Evolutionary conservation across 2,113 vertebrate genomes (phyloP), one percentile per base, ranked within the genome.

Genomic region (Canis aureus): DNA sequence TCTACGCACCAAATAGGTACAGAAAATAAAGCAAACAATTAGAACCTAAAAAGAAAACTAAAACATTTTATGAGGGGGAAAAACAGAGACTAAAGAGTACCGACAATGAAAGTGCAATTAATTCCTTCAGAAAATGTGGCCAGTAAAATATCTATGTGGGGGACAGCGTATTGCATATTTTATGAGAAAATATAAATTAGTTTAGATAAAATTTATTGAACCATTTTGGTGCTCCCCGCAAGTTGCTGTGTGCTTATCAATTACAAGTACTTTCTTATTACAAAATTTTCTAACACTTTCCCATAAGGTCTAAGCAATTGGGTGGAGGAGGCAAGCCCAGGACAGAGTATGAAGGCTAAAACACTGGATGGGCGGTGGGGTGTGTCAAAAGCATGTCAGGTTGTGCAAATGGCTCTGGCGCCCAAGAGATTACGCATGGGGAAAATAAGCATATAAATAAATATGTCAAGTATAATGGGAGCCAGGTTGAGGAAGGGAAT

Each of bases 331-430:
- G 0, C 8, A 5, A 12, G 4, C 51, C 20, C 29, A 67, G 22
- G 49, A 11, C 57, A 17, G 3, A 53, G 0, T 2, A 20, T 32
- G 7, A 35, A 11, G 9, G 0, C 7, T 19, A 8, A 4, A 6
- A 1, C 0, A 1, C 4, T 29, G 3, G 17, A 43, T 43, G 7
- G 7, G 0, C 4, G 7, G 8, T 6, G 11, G 0, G 25, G 43
- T 43, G 43, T 27, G 2, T 22, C 15, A 22, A 19, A 0, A 17
- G 11, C 8, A 10, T 19, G 2, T 20, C 10, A 15, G n/a, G 2
- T 29, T 67, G 23, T 69, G 16, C 6, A 27, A 32, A 43, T 53
- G 23, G 23, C 13, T 29, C 3, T 95, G 66, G 35, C 49, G 49
- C 12, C 23, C 32, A 51, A 80, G 16, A 74, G 3, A 16, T 43